These are phyloP conservation scores for Brachylomia viminalis DNA, from an alignment of 2,888 invertebrate species.

Conservation along the genomic window DNA sequence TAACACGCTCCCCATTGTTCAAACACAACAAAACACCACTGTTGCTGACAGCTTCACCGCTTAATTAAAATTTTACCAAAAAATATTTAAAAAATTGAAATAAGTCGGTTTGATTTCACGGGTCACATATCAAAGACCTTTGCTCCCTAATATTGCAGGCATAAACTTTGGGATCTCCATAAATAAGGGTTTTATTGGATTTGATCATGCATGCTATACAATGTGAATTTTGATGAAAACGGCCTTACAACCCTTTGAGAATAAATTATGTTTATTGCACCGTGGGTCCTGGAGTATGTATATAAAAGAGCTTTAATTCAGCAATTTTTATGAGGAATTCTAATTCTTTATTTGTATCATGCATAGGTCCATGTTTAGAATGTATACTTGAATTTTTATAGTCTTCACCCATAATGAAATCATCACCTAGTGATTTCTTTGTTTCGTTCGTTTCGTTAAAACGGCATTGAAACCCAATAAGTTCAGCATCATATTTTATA, in stretches of 20 bases:
- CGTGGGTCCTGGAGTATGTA: constrained; percentile 30
- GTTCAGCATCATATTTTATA: not conserved
- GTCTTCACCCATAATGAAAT: not conserved
- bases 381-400: not conserved
- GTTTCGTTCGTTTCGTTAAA: not conserved
- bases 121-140: constrained; percentile 49
- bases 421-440: not conserved
- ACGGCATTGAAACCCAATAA: not conserved
- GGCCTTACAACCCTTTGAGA: constrained; percentile 6
- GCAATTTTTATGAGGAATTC: not conserved
- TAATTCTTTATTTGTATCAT: not conserved
- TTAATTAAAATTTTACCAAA: constrained; percentile 32
- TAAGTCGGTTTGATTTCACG: constrained; percentile 46
- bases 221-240: constrained; percentile 21
- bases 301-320: constrained; percentile 11
- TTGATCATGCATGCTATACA: constrained; percentile 39
- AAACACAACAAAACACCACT: constrained; percentile 36
- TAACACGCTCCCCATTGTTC: constrained; percentile 28
- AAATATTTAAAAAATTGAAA: constrained; percentile 4
- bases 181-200: constrained; percentile 48
- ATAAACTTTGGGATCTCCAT: constrained; percentile 30
- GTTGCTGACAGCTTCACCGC: constrained; percentile 31
- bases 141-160: constrained; percentile 24
- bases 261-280: constrained; percentile 37
- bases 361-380: not conserved